Evolutionary conservation across 2,797 vertebrate genomes (phyloP).

Genomic region (Darevskia nairensis): DNA sequence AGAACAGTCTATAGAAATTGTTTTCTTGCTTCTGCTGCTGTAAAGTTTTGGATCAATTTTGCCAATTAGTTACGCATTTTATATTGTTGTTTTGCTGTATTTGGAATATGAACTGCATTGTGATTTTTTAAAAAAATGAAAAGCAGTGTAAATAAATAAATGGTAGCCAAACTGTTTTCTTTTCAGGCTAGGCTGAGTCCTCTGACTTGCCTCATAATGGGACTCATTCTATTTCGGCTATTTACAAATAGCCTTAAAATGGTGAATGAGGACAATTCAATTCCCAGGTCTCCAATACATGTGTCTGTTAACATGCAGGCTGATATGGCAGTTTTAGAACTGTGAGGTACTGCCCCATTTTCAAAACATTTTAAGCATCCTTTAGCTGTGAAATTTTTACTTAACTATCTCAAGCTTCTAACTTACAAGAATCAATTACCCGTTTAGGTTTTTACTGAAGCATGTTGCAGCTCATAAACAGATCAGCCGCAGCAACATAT

Average conservation of each 20-base stretch:
- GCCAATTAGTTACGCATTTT: no score
- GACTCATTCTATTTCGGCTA: background rate
- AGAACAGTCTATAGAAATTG: no score
- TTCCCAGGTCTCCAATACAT: background rate
- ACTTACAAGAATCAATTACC: background rate
- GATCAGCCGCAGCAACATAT: slow-evolving; percentile 26
- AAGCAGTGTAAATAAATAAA: background rate
- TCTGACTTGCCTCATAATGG: background rate
- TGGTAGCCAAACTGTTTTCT: background rate
- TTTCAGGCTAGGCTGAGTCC: background rate
- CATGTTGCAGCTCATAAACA: slow-evolving; percentile 18
- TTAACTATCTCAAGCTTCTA: slow-evolving; percentile 1
- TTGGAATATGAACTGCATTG: no score
- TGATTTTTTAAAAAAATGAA: no score
- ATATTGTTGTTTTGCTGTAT: no score
- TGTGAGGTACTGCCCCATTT: background rate
- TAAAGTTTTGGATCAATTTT: no score
- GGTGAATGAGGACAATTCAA: background rate
- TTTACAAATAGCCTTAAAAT: background rate
- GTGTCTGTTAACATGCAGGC: background rate
- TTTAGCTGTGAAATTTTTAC: background rate
- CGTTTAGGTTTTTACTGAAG: background rate
- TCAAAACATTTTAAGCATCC: background rate
- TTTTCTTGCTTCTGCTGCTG: no score
- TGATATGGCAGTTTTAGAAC: background rate